Evolutionary conservation across 2,888 invertebrate genomes (phyloP).

Genomic region (Galerucella pusilla): DNA sequence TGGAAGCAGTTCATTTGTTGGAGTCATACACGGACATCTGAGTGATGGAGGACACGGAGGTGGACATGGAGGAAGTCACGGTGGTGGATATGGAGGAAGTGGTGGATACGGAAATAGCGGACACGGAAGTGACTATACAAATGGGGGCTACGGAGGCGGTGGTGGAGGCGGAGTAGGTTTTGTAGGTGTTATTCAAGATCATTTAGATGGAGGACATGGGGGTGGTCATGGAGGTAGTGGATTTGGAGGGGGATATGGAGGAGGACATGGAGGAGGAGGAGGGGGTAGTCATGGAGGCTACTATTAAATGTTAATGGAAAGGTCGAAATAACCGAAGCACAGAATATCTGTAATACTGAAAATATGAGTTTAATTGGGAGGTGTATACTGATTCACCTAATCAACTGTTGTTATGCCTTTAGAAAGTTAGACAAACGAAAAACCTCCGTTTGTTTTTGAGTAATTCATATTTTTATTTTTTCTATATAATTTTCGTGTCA

Average conservation of each 20-base stretch:
- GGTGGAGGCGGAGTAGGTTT: constrained; percentile 3
- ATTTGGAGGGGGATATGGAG: constrained; percentile 1
- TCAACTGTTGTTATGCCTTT: too few species aligned
- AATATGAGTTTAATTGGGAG: background rate
- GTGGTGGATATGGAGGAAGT: constrained; percentile 7
- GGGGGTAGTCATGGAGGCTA: constrained; percentile 11
- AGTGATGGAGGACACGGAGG: background rate
- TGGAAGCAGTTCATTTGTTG: background rate
- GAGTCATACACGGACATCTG: background rate
- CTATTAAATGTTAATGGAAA: background rate
- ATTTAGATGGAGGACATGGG: constrained; percentile 21
- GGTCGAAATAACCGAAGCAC: background rate
- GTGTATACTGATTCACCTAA: too few species aligned
- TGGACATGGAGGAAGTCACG: background rate
- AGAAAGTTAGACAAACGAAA: too few species aligned
- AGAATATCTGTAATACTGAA: background rate
- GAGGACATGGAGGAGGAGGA: constrained; percentile 13
- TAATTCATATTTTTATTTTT: too few species aligned
- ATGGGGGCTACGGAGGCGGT: background rate
- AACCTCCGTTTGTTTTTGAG: too few species aligned
- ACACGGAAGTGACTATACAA: background rate
- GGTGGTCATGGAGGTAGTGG: constrained; percentile 17
- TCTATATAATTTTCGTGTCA: too few species aligned
- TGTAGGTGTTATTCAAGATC: background rate
- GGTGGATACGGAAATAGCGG: background rate